Base-by-base conservation (phyloP, 2,797 vertebrate genomes). In the Sebastes steindachneri region DNA sequence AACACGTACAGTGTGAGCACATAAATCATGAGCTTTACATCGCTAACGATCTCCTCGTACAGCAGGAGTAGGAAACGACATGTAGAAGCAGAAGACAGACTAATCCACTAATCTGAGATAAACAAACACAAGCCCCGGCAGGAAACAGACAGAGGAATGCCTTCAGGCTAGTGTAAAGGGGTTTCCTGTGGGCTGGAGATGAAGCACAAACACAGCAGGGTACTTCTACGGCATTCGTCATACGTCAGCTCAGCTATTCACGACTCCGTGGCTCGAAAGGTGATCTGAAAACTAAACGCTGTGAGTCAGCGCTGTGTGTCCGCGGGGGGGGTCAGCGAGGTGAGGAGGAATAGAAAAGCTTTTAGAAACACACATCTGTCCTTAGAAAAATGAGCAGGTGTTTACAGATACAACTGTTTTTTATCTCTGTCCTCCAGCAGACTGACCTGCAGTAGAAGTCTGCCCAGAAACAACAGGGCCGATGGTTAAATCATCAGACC, bases 401-500 rank as follows among this genome's bases (percentile, higher is more conserved):
- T 58, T 58, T 9, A 58, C 55, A 9, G 55, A 26, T 21, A 53
- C 14, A 45, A 17, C 14, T 17, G 19, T n/a, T 51, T 62, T 51
- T 28, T 2, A 31, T 14, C 26, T 45, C 37, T 62, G 7, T 35
- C 35, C 64, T 77, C 8, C 29, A 26, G 60, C 51, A 68, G 1
- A 28, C 0, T 0, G 35, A 28, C 11, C 64, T 28, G 6, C 15
- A n/a, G 29, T 19, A 15, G 48, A 63, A 11, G 12, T 45, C 2
- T n/a, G 37, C 57, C 37, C 41, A 26, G 26, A n/a, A 57, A 51
- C 0, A 14, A 59, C 21, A 70, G 11, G 26, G n/a, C 12, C 41
- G 68, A 1, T n/a, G 60, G 63, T 58, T 82, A 67, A 75, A 77
- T 31, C 73, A 54, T 64, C 63, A 53, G 66, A 57, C 19, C 35